phyloP scores from a whole-genome alignment of 2,888 invertebrate genomes.

The Agonum fuliginosum region DNA sequence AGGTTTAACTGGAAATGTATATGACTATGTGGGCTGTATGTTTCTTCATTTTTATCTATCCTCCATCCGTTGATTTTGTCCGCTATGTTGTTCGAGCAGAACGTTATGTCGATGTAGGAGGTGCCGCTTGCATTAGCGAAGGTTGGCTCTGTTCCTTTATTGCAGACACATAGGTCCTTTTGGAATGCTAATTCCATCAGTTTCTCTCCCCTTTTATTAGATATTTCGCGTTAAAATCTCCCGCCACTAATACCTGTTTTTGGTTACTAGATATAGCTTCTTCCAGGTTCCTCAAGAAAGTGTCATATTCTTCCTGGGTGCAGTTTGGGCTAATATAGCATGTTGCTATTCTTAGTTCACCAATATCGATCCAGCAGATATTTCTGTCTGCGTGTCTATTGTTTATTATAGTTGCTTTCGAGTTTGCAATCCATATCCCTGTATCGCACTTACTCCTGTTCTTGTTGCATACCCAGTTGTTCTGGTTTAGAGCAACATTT shows the following conservation, averaged over 20 bases:
- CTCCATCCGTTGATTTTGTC: too few species aligned
- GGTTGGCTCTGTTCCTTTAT: not conserved
- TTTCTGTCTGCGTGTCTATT: not conserved
- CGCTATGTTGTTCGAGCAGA: not conserved
- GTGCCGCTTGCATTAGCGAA: not conserved
- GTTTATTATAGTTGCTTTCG: not conserved
- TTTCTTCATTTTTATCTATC: not conserved
- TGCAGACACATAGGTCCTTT: not conserved
- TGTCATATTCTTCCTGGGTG: not conserved
- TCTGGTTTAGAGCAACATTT: not conserved
- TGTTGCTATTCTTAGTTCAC: not conserved
- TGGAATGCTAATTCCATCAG: slow-evolving; percentile 4
- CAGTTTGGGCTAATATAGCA: not conserved
- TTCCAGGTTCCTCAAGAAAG: not conserved
- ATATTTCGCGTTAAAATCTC: slow-evolving; percentile 54
- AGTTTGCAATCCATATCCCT: not conserved
- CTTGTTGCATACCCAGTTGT: not conserved
- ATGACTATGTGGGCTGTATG: not conserved
- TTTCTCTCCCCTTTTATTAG: slow-evolving; percentile 16
- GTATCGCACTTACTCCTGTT: not conserved
- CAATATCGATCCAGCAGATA: not conserved
- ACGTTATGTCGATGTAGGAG: slow-evolving; percentile 46
- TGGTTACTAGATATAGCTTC: not conserved
- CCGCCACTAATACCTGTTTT: not conserved
- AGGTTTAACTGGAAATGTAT: not conserved